Evolutionary conservation across 2,888 invertebrate genomes (phyloP).

Genomic region (Esperia sulphurella): DNA sequence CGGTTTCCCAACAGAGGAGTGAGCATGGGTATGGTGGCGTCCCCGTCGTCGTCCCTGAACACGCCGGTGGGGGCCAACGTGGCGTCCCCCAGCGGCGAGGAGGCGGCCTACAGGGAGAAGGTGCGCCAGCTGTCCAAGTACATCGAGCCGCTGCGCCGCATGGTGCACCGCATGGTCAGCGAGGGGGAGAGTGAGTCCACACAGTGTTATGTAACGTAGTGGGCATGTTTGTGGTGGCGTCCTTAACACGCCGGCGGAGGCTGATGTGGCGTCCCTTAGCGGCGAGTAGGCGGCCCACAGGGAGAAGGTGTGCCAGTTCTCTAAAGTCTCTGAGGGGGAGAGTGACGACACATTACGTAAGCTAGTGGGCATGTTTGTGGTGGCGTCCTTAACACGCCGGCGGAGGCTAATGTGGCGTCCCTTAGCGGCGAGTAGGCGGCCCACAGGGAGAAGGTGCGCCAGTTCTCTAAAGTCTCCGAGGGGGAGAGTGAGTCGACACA

Average conservation of each 20-base stretch:
- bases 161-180: slow-evolving; percentile 93
- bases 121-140: slow-evolving; percentile 95
- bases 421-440: slow-evolving; percentile 88
- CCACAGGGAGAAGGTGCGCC: slow-evolving; percentile 95
- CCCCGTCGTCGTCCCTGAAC: slow-evolving; percentile 91
- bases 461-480: no score
- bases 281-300: slow-evolving; percentile 93
- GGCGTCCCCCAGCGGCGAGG: slow-evolving; percentile 82
- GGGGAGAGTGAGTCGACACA: no score
- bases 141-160: slow-evolving; percentile 93
- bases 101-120: slow-evolving; percentile 95
- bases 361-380: slow-evolving; percentile 69
- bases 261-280: slow-evolving; percentile 62
- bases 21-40: slow-evolving; percentile 78
- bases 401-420: slow-evolving; percentile 62
- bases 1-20: slow-evolving; percentile 39
- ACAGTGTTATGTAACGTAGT: no score
- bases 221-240: slow-evolving; percentile 78
- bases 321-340: no score
- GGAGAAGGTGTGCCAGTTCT: slow-evolving; percentile 95
- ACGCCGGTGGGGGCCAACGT: slow-evolving; percentile 82
- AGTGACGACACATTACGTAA: no score
- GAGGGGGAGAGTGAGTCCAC: slow-evolving; percentile 83
- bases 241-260: slow-evolving; percentile 88
- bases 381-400: slow-evolving; percentile 90